Percentiles rank a stretch among this genome's conserved stretches.
phyloP scores from a whole-genome alignment of 2,113 vertebrate species.

The Platysternon megacephalum region DNA sequence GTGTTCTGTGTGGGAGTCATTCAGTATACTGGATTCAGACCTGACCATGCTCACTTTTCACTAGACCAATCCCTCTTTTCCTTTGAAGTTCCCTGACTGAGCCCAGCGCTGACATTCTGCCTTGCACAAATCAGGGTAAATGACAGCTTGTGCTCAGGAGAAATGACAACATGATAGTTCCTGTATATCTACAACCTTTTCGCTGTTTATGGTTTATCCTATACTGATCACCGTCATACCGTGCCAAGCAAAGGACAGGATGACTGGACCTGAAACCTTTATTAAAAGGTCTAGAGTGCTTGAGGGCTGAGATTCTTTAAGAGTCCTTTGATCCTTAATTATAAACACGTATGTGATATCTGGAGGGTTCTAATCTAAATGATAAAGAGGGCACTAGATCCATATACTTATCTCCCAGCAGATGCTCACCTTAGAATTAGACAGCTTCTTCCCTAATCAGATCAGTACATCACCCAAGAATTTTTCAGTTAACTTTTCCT shows the following conservation, averaged over 20 bases:
- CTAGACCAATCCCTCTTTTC: background rate
- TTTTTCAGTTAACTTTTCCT: background rate
- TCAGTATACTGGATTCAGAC: background rate
- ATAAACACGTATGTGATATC: background rate
- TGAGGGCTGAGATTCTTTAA: background rate
- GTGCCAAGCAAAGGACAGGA: background rate
- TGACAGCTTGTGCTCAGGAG: background rate
- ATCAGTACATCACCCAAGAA: background rate
- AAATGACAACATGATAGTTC: background rate
- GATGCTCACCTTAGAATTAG: background rate
- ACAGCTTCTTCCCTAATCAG: fast-evolving
- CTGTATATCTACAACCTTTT: background rate
- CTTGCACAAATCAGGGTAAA: background rate
- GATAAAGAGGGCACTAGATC: background rate
- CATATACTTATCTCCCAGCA: background rate
- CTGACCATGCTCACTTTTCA: background rate
- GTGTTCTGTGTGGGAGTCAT: background rate
- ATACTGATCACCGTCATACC: background rate
- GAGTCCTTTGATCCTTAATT: background rate
- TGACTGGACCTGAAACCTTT: background rate
- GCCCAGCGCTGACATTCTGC: background rate
- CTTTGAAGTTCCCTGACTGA: background rate
- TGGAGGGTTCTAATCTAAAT: background rate
- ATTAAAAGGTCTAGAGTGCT: background rate
- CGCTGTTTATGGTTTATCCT: background rate